These are phyloP conservation scores for Mungos mungo DNA, from an alignment of 2,113 vertebrate species.

Conservation along the genomic window DNA sequence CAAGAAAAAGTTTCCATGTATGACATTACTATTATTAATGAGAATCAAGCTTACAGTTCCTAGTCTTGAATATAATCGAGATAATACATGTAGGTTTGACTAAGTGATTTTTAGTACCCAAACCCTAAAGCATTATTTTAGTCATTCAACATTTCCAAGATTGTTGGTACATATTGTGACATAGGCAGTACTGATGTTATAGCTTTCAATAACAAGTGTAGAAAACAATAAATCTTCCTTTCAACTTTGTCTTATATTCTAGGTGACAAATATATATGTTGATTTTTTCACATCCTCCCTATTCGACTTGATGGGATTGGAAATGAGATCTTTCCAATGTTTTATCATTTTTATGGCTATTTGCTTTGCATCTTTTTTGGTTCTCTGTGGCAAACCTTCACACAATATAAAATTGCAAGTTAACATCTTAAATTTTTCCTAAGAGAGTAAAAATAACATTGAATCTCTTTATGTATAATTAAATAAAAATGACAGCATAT, in stretches of 20 bases:
- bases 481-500: background rate
- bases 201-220: background rate
- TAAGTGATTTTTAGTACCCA: background rate
- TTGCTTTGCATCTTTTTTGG: background rate
- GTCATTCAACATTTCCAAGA: background rate
- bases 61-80: background rate
- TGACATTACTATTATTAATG: background rate
- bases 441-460: background rate
- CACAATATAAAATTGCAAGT: background rate
- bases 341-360: background rate
- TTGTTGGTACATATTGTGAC: background rate
- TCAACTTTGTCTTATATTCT: background rate
- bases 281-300: background rate
- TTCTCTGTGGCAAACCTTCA: background rate
- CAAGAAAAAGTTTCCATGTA: background rate
- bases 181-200: background rate
- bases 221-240: background rate
- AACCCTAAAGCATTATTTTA: background rate
- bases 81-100: background rate
- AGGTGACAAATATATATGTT: background rate
- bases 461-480: background rate
- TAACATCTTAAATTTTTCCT: background rate
- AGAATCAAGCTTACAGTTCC: background rate
- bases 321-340: background rate
- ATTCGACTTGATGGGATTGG: background rate